Evolutionary conservation across 2,113 vertebrate genomes (phyloP).

Genomic region (Xiphophorus hellerii): DNA sequence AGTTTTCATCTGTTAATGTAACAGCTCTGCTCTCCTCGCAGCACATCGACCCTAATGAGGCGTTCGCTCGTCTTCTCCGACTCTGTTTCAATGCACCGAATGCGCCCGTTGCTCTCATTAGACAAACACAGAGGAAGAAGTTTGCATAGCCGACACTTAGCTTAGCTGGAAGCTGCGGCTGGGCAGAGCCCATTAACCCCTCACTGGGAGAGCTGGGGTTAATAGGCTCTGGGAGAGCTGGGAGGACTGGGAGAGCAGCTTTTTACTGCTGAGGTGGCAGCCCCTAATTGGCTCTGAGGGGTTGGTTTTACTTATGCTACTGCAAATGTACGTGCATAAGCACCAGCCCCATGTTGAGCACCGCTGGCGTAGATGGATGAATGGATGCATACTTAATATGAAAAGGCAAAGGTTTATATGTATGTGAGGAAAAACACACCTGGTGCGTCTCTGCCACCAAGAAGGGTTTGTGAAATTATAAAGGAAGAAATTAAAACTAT

Average conservation of each 20-base stretch:
- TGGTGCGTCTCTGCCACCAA: neutral
- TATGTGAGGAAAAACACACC: neutral
- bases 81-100: constrained; percentile 16
- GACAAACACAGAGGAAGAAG: constrained; percentile 6
- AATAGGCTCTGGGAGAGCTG: too few species aligned
- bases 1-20: too few species aligned
- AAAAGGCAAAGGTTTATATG: constrained; percentile 2
- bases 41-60: constrained; percentile 8
- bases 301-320: constrained; percentile 26
- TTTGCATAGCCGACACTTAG: constrained; percentile 18
- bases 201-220: neutral
- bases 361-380: constrained; percentile 17
- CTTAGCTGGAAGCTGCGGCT: constrained; percentile 25
- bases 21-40: neutral
- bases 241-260: constrained; percentile 26
- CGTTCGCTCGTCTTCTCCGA: constrained; percentile 12
- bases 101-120: constrained; percentile 27
- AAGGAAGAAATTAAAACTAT: neutral
- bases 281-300: constrained; percentile 35
- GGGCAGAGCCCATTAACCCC: constrained; percentile 46
- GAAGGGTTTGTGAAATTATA: too few species aligned
- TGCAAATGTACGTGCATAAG: constrained; percentile 17
- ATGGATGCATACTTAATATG: constrained; percentile 32
- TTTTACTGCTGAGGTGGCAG: constrained; percentile 32
- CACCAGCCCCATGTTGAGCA: constrained; percentile 12